Evolutionary conservation across 1,140 invertebrate genomes (phyloP).

Genomic region (Drosophila prosaltans): DNA sequence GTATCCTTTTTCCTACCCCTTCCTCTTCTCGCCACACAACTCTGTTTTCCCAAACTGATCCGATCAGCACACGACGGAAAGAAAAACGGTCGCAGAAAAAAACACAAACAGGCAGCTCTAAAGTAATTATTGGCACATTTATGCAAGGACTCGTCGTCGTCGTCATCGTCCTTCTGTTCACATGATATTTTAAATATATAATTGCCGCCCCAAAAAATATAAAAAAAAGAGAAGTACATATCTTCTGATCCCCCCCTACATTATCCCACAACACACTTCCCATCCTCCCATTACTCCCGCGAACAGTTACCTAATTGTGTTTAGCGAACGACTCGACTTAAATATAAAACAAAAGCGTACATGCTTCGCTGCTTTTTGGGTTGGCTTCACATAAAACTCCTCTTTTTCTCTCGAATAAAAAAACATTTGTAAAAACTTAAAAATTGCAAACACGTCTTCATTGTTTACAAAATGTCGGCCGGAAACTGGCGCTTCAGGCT

Average conservation of each 20-base stretch:
- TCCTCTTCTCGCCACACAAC: conserved; percentile 9
- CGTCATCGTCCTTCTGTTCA: conserved; percentile 30
- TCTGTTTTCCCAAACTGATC: conserved; percentile 58
- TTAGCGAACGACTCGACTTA: conserved; percentile 41
- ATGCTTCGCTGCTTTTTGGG: conserved; percentile 51
- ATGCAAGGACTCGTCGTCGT: conserved; percentile 65
- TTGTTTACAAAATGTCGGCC: conserved; percentile 81
- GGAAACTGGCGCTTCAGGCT: conserved; percentile 60
- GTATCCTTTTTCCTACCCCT: not conserved
- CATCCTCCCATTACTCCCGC: not conserved
- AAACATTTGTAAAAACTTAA: conserved; percentile 82
- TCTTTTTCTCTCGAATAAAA: conserved; percentile 31
- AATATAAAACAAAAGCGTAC: conserved; percentile 52
- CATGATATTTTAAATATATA: conserved; percentile 78
- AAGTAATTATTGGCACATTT: conserved; percentile 81
- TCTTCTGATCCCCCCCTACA: not conserved
- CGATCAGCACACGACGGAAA: conserved; percentile 45
- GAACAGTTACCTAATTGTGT: conserved; percentile 66
- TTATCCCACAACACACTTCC: not conserved
- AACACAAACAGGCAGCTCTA: conserved; percentile 60
- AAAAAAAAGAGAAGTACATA: conserved; percentile 23
- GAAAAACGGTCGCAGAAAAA: conserved; percentile 20
- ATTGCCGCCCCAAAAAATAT: conserved; percentile 51
- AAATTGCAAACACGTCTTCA: conserved; percentile 82
- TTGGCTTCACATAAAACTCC: conserved; percentile 29